Base-by-base conservation (phyloP, 2,888 invertebrate species). In the Eudemis profundana region DNA sequence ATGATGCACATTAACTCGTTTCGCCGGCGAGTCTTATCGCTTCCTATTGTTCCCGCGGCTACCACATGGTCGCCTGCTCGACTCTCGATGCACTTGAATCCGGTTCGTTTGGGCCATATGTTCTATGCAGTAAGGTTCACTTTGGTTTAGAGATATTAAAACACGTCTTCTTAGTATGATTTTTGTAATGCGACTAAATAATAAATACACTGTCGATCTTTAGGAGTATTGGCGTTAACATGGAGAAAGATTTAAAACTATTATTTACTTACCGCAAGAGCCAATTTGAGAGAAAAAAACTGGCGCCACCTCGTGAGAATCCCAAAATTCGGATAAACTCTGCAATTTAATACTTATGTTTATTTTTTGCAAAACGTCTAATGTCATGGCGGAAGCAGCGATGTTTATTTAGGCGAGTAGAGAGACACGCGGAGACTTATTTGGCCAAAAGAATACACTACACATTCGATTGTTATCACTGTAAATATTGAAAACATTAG, bases 351-450 rank as follows among this genome's bases (percentile, higher is more conserved):
- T 86, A 89, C 86, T 84, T 77, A 74, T 73, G 73, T 78, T 68
- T 70, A 74, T 79, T 85, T 83, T 89, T 88, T 87, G 87, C 88
- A 80, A 71, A 73, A 83, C 82, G 83, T 85, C 82, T 84, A 83
- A 84, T 83, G 78, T 83, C 83, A 80, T 79, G 78, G 82, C 87
- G 90, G 90, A 90, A 89, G 88, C 84, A 76, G 63, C 21, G 65
- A 60, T 90, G 85, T 90, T 90, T 85, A 69, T 77, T 90, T 89
- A 90, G 90, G 90, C 73, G 71, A 72, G 74, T 72, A 74, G 44
- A 68, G 73, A 79, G 78, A 81, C 85, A 88, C 86, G 83, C 84
- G 84, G 81, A 83, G 87, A 84, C 89, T 88, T 86, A 88, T 89
- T 85, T 85, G 82, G 81, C 74, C 72, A 73, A 74, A 68, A 74